Conservation (phyloP, 1,140 invertebrate genomes). For the Papilio aristodemus region DNA sequence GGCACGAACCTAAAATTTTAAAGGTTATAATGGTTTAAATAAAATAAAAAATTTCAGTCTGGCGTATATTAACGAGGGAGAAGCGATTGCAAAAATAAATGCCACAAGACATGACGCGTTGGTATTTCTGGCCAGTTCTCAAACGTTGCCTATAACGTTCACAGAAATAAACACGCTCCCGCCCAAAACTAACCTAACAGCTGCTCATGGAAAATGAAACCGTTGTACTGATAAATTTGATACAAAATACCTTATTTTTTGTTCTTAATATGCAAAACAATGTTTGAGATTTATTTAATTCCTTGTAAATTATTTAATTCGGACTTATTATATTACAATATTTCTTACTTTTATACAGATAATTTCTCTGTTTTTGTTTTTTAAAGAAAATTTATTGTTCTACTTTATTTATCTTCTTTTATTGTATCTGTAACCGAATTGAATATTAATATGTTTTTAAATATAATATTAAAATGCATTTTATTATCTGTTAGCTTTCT, state of each 20-base stretch:
- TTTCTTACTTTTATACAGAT: too few relatives aligned
- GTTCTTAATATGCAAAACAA: too few relatives aligned
- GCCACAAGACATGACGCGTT: slow-evolving; percentile 46
- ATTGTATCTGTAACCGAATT: too few relatives aligned
- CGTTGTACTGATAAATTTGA: slow-evolving; percentile 10
- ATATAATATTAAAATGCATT: background rate
- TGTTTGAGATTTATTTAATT: too few relatives aligned
- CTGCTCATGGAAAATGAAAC: slow-evolving; percentile 35
- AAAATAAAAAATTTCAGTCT: slow-evolving; percentile 41
- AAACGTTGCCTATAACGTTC: slow-evolving; percentile 58
- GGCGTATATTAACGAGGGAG: slow-evolving; percentile 36
- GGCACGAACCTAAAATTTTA: background rate
- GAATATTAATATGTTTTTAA: too few relatives aligned
- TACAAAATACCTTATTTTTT: background rate
- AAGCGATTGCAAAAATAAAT: slow-evolving; percentile 56
- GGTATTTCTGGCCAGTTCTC: slow-evolving; percentile 64
- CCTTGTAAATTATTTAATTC: too few relatives aligned
- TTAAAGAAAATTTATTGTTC: too few relatives aligned
- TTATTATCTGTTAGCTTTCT: background rate
- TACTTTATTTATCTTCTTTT: too few relatives aligned
- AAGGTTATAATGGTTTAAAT: slow-evolving; percentile 34
- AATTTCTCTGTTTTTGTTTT: too few relatives aligned
- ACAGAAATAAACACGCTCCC: slow-evolving; percentile 51
- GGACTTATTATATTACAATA: too few relatives aligned
- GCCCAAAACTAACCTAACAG: slow-evolving; percentile 42